A percentile compares a stretch with the other conserved stretches of the same genome.
phyloP scores from a whole-genome alignment of 2,888 invertebrate species.

The Tridacna crocea region DNA sequence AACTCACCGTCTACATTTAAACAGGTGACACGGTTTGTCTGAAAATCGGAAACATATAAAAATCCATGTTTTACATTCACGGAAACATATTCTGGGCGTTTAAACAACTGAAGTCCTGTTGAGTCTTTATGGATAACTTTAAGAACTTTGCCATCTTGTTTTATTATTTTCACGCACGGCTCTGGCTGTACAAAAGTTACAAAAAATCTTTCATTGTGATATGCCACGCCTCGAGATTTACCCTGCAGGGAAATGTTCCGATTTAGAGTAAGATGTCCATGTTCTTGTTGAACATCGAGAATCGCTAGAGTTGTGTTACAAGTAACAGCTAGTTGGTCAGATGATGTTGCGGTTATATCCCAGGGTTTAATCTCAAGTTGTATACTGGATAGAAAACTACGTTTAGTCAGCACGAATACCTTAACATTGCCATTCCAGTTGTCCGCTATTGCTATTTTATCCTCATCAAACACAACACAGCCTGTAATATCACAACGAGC shows the following conservation, averaged over 20 bases:
- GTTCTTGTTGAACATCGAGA: neutral
- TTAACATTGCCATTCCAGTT: conserved; percentile 20
- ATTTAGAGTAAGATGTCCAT: neutral
- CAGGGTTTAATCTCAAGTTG: conserved; percentile 7
- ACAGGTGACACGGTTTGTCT: conserved; percentile 2
- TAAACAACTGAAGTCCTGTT: neutral
- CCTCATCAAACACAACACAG: conserved; percentile 4
- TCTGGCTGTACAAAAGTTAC: conserved; percentile 10
- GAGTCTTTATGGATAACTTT: neutral
- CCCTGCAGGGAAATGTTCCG: neutral
- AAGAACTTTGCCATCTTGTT: neutral
- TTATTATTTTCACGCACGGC: neutral
- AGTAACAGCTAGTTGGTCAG: neutral
- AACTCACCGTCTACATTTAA: conserved; percentile 1
- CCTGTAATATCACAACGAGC: conserved; percentile 15
- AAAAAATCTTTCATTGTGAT: neutral
- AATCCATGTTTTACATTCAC: neutral
- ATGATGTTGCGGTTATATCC: neutral
- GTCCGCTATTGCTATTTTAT: conserved; percentile 9
- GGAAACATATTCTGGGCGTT: conserved; percentile 21
- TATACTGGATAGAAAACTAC: neutral
- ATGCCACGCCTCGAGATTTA: conserved; percentile 6
- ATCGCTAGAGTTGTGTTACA: conserved; percentile 1
- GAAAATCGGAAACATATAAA: conserved; percentile 17
- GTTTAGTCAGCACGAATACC: conserved; percentile 3